phyloP scores from a whole-genome alignment of 2,797 vertebrate genomes.

The Gephyroberyx darwinii region DNA sequence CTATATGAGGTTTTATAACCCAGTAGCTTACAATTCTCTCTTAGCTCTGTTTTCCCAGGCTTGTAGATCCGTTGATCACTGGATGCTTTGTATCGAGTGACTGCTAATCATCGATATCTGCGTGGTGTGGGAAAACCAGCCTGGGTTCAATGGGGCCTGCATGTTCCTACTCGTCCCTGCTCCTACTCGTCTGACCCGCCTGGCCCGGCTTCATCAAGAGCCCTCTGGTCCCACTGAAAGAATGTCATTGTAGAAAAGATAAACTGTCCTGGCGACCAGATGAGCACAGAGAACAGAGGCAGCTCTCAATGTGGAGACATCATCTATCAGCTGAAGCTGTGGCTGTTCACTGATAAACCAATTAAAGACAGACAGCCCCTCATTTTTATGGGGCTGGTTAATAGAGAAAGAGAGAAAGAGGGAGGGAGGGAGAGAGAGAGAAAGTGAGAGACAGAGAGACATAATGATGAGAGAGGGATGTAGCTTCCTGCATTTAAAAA shows the following conservation, averaged over 20 bases:
- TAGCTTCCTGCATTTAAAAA: no score
- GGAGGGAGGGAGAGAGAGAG: neutral
- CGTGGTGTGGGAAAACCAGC: conserved; percentile 22
- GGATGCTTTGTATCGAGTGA: conserved; percentile 19
- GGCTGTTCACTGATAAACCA: conserved; percentile 51
- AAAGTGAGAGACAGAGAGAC: neutral
- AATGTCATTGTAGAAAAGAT: conserved; percentile 56
- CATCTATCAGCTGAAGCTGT: conserved; percentile 51
- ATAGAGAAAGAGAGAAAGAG: neutral
- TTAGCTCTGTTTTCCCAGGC: conserved; percentile 6
- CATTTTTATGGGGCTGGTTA: conserved; percentile 19
- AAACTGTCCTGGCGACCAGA: conserved; percentile 32
- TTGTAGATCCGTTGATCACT: neutral
- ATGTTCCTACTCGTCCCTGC: conserved; percentile 27
- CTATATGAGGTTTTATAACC: neutral
- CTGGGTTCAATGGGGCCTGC: conserved; percentile 22
- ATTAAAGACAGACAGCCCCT: conserved; percentile 44
- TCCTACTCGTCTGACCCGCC: conserved; percentile 55
- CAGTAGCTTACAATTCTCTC: neutral
- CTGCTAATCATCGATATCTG: conserved; percentile 45
- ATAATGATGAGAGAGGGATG: neutral
- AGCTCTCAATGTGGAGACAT: conserved; percentile 42
- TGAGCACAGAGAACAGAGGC: conserved; percentile 46
- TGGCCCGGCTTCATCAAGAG: conserved; percentile 27
- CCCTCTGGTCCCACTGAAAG: conserved; percentile 49